Evolutionary conservation across 2,888 invertebrate species (phyloP).

Genomic region (Ctena decussata): DNA sequence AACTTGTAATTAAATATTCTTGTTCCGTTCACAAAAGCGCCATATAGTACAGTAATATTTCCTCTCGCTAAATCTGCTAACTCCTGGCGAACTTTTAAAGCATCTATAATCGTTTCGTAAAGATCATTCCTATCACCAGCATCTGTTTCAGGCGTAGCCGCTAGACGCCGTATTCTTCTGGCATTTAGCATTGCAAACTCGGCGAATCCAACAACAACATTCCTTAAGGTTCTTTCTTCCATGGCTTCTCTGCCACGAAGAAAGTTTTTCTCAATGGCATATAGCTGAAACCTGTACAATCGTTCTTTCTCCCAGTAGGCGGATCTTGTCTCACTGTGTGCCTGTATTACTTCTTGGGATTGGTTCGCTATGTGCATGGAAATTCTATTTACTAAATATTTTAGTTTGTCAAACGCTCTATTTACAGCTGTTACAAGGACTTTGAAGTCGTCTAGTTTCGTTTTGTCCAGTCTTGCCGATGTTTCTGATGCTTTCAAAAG

Average conservation of each 20-base stretch:
- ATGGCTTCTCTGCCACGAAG: constrained; percentile 76
- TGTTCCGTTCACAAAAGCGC: constrained; percentile 72
- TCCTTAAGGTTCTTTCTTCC: constrained; percentile 77
- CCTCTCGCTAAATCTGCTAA: constrained; percentile 66
- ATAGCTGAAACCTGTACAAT: too few species aligned
- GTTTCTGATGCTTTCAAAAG: too few species aligned
- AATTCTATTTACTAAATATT: too few species aligned
- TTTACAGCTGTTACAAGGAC: too few species aligned
- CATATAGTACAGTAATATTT: constrained; percentile 72
- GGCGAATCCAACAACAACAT: constrained; percentile 70
- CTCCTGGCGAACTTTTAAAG: constrained; percentile 66
- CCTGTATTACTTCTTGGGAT: too few species aligned
- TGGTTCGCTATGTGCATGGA: too few species aligned
- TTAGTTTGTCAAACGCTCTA: too few species aligned
- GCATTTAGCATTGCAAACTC: constrained; percentile 69
- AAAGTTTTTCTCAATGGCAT: constrained; percentile 78
- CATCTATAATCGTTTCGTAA: constrained; percentile 60
- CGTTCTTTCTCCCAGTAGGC: too few species aligned
- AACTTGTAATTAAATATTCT: constrained; percentile 75
- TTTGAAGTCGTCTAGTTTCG: too few species aligned
- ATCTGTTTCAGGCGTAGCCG: constrained; percentile 16
- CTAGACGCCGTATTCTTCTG: constrained; percentile 48
- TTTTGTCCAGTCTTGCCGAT: too few species aligned
- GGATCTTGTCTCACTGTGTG: too few species aligned
- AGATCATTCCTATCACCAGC: constrained; percentile 39